A percentile compares a stretch with the other conserved stretches of the same genome.
Conservation (phyloP, 2,888 invertebrate genomes). For the Amitus sp. region DNA sequence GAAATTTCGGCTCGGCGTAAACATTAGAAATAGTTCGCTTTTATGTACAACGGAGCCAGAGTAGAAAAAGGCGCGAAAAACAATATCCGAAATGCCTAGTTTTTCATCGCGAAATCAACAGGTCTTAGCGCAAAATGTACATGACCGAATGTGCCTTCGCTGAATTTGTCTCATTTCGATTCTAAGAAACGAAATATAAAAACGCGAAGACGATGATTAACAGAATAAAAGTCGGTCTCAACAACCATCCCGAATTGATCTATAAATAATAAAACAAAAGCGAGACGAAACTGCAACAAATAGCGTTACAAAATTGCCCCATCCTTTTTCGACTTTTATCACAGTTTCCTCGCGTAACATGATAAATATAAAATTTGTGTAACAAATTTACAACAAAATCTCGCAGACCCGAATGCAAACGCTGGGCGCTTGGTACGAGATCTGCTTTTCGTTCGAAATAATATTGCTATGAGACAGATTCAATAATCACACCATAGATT, state of each 20-base stretch:
- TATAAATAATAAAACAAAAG: not conserved
- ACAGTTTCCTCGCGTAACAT: constrained; percentile 14
- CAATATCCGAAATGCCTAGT: not conserved
- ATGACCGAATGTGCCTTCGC: constrained; percentile 2
- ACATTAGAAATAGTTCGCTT: constrained; percentile 10
- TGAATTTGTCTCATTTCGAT: constrained; percentile 39
- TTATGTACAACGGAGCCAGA: constrained; percentile 45
- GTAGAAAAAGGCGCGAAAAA: constrained; percentile 59
- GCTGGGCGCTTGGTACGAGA: not conserved
- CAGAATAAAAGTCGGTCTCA: not conserved
- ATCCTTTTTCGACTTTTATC: not conserved
- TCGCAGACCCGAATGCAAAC: not conserved
- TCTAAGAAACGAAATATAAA: no score
- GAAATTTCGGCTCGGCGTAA: constrained; percentile 20
- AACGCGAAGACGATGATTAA: not conserved
- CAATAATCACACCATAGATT: constrained; percentile 22
- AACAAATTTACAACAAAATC: constrained; percentile 23
- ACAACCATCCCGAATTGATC: not conserved
- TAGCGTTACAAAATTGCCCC: not conserved
- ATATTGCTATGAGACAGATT: constrained; percentile 37
- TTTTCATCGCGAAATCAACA: not conserved
- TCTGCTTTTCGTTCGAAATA: constrained; percentile 27
- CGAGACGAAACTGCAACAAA: not conserved
- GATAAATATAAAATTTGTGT: constrained; percentile 19
- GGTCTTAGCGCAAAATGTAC: not conserved